Base-by-base conservation (phyloP, 2,888 invertebrate genomes). In the Drosophila ustulata region DNA sequence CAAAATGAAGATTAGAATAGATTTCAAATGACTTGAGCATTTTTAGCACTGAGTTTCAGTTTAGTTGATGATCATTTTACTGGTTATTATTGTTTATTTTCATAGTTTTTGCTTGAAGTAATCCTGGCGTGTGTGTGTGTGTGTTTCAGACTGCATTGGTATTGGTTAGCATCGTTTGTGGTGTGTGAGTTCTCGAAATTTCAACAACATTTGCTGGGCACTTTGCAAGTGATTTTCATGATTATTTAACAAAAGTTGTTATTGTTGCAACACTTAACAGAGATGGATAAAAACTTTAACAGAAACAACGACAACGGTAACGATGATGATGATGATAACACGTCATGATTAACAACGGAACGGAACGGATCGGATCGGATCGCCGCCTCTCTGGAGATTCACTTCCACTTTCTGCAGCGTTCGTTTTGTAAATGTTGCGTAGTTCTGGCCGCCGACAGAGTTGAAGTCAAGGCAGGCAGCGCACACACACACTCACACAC, bases 341-440 rank as follows among this genome's bases (percentile, higher is more conserved):
- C 82, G 74, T 55, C 75, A 80, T 72, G 66, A 75, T 72, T 41
- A 76, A 76, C 75, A 75, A 78, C 47, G 69, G 34, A 75, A 78
- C 47, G 69, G 34, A 46, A 28, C 51, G 61, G 56, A 57, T 30
- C 77, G 73, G 72, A 63, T 77, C 72, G 73, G 56, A 39, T 56
- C 75, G 64, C 71, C 71, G 71, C 52, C 71, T 64, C 68, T 63
- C 63, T 72, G 56, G 65, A 78, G 75, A 78, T 75, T 82, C 85
- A 85, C 85, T 85, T 85, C 89, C 89, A 90, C 90, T 90, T 90
- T 89, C 90, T 87, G 90, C 90, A 72, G 90, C 89, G 90, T 85
- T 86, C 90, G 79, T 71, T 91, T 91, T 78, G 87, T 89, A 89
- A 90, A 91, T 90, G 91, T 89, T 90, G 89, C 88, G 83, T 89